Evolutionary conservation across 2,888 invertebrate species (phyloP).

Genomic region (Megaustenia siamemsis): DNA sequence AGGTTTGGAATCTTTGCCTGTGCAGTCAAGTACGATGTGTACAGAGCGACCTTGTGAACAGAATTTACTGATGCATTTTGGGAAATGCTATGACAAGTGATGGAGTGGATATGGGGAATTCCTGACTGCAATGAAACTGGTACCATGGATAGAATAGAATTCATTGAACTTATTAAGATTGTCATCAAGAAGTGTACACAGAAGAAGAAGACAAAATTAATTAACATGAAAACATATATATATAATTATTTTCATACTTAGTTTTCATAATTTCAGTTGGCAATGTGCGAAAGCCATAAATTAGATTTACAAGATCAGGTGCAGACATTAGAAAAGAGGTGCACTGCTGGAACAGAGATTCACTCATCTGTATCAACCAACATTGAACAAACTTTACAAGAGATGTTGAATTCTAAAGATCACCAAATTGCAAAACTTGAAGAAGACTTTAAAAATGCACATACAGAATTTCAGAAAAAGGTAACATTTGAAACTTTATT

Average conservation of each 20-base stretch:
- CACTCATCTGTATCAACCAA: slow-evolving; percentile 20
- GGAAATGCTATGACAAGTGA: no score
- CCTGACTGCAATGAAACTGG: no score
- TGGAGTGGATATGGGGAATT: no score
- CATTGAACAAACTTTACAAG: slow-evolving; percentile 58
- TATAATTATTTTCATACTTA: not conserved
- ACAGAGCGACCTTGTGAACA: no score
- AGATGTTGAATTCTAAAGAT: slow-evolving; percentile 72
- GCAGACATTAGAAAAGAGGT: slow-evolving; percentile 62
- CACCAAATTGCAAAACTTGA: slow-evolving; percentile 70
- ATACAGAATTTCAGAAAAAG: slow-evolving; percentile 65
- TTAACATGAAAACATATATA: no score
- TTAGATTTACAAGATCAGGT: slow-evolving; percentile 68
- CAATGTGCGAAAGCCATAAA: slow-evolving; percentile 67
- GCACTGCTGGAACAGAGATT: slow-evolving; percentile 24
- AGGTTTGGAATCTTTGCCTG: no score
- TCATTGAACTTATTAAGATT: no score
- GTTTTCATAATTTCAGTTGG: slow-evolving; percentile 57
- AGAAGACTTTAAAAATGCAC: slow-evolving; percentile 63
- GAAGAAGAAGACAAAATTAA: no score
- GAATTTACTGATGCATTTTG: no score
- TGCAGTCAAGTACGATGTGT: no score
- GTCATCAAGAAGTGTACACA: no score
- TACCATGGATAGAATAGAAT: no score
- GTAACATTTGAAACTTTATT: slow-evolving; percentile 57